Evolutionary conservation across 2,113 vertebrate genomes (phyloP).

Genomic region (Charina bottae): DNA sequence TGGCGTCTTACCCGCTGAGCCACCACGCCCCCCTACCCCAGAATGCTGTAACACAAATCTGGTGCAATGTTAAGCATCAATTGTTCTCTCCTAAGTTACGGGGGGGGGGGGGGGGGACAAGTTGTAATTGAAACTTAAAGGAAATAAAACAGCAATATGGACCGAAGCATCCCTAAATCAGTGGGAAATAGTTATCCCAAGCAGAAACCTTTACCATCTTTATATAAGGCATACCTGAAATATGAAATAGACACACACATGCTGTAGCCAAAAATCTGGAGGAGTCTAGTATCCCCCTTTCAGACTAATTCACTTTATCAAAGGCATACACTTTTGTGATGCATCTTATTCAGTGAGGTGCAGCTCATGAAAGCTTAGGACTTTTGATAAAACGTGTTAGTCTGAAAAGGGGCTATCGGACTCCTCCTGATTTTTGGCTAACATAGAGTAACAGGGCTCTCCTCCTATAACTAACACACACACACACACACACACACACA

Average conservation of each 20-base stretch:
- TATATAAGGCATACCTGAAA: background rate
- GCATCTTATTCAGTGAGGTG: background rate
- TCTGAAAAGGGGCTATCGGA: background rate
- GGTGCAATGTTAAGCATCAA: background rate
- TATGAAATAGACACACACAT: background rate
- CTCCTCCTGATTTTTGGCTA: background rate
- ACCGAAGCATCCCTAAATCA: background rate
- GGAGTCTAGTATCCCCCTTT: background rate
- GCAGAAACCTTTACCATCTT: background rate
- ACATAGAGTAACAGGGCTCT: background rate
- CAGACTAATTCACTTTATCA: background rate
- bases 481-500: too few relatives aligned
- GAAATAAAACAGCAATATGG: background rate
- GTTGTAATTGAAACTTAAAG: background rate
- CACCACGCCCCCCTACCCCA: too few relatives aligned
- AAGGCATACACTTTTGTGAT: background rate
- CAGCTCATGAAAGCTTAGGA: background rate
- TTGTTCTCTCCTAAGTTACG: background rate
- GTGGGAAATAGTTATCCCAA: background rate
- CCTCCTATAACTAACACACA: background rate
- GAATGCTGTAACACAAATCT: background rate
- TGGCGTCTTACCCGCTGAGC: too few relatives aligned
- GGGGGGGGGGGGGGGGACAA: background rate
- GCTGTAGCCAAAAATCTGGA: background rate
- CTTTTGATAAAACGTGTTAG: background rate